Evolutionary conservation across 1,140 invertebrate genomes (phyloP).

Genomic region (Halyomorpha halys): DNA sequence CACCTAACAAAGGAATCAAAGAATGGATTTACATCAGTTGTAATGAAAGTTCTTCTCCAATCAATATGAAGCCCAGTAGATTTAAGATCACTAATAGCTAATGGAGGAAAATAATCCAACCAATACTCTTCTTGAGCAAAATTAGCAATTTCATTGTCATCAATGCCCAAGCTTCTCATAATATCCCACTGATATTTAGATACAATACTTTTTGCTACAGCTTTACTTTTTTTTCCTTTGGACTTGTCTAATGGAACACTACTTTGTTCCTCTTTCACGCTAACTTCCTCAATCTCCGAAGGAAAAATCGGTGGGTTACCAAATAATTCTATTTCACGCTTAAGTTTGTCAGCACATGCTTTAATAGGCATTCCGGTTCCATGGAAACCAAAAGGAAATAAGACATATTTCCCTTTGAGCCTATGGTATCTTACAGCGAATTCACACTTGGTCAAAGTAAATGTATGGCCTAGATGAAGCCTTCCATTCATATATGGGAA

Average conservation of each 20-base stretch:
- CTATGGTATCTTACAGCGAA: slow-evolving; percentile 87
- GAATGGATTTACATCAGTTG: slow-evolving; percentile 95
- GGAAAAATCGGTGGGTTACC: slow-evolving; percentile 92
- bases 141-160: slow-evolving; percentile 80
- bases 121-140: slow-evolving; percentile 89
- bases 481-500: slow-evolving; percentile 99
- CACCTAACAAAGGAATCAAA: slow-evolving; percentile 97
- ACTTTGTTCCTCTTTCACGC: slow-evolving; percentile 42
- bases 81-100: slow-evolving; percentile 75
- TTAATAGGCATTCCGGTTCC: slow-evolving; percentile 96
- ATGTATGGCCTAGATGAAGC: slow-evolving; percentile 94
- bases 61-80: slow-evolving; percentile 87
- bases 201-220: slow-evolving; percentile 78
- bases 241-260: slow-evolving; percentile 81
- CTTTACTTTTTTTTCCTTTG: slow-evolving; percentile 98
- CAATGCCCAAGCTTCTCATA: slow-evolving; percentile 85
- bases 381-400: slow-evolving; percentile 98
- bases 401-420: slow-evolving; percentile 76
- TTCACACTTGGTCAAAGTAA: slow-evolving; percentile 95
- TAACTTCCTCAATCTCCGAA: slow-evolving; percentile 36
- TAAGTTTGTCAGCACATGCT: slow-evolving; percentile 96
- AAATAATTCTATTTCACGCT: slow-evolving; percentile 83
- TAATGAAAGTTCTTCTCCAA: slow-evolving; percentile 94
- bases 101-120: slow-evolving; percentile 92
- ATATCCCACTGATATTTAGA: slow-evolving; percentile 99